These are phyloP conservation scores for Leucophenga maculata DNA, from an alignment of 2,888 invertebrate species.

Conservation along the genomic window DNA sequence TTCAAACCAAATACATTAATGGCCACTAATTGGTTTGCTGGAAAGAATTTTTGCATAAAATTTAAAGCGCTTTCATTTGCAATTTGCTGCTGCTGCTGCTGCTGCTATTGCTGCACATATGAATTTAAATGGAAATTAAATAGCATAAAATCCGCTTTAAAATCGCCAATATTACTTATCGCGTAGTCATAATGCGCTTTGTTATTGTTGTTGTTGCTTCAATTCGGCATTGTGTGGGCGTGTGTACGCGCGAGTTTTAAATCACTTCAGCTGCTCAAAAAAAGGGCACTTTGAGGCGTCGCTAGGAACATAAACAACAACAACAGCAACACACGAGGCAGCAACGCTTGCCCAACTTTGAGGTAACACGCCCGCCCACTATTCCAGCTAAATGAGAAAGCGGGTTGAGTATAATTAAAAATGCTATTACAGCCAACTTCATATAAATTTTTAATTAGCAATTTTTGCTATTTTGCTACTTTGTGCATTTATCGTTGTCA, in stretches of 20 bases:
- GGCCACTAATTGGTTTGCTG: too few species aligned
- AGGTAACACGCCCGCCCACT: constrained; percentile 10
- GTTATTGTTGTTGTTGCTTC: background rate
- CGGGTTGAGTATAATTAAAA: constrained; percentile 69
- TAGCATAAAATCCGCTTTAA: constrained; percentile 20
- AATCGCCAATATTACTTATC: background rate
- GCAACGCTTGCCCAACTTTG: background rate
- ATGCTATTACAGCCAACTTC: constrained; percentile 70
- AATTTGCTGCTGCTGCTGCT: background rate
- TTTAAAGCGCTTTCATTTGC: background rate
- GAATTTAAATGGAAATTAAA: background rate
- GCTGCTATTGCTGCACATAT: background rate
- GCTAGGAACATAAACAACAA: background rate
- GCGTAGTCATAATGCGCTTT: constrained; percentile 29
- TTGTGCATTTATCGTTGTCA: constrained; percentile 37
- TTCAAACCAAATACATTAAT: too few species aligned
- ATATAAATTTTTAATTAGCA: constrained; percentile 71
- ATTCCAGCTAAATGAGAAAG: background rate
- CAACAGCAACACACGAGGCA: background rate
- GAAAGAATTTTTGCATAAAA: too few species aligned
- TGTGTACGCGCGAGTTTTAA: constrained; percentile 1
- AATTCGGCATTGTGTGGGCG: background rate
- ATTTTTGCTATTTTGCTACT: constrained; percentile 70
- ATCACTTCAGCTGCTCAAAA: background rate
- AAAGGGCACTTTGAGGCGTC: too few species aligned